These are phyloP conservation scores for Aphelinus atriplicis DNA, from an alignment of 1,140 invertebrate species.

Conservation along the genomic window DNA sequence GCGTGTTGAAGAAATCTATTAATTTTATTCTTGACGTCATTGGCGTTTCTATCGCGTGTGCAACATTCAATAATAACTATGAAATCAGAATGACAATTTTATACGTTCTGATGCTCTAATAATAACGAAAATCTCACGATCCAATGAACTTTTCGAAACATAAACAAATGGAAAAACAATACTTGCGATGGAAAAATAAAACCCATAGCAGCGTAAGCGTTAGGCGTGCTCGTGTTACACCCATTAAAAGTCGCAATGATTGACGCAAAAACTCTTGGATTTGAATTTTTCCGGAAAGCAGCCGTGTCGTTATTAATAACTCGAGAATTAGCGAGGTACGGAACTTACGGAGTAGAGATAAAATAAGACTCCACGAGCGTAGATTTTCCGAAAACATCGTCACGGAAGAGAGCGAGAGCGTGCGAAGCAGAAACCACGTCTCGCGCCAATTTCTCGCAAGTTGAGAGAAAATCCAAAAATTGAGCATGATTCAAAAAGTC, in stretches of 20 bases:
- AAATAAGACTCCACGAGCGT: constrained; percentile 33
- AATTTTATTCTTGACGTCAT: no score
- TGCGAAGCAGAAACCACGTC: neutral
- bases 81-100: no score
- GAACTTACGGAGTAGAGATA: constrained; percentile 29
- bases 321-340: constrained; percentile 28
- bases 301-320: constrained; percentile 37
- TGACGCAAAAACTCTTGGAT: constrained; percentile 21
- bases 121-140: no score
- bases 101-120: no score
- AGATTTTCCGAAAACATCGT: constrained; percentile 44
- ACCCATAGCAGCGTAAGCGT: no score
- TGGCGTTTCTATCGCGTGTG: no score
- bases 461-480: neutral
- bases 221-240: no score
- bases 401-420: constrained; percentile 18
- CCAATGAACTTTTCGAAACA: no score
- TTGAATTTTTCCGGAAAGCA: constrained; percentile 8
- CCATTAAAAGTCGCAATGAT: neutral
- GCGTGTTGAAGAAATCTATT: no score
- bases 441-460: neutral
- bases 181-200: no score
- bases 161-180: no score
- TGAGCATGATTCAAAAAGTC: constrained; percentile 2
- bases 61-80: no score